These are phyloP conservation scores for Rynchops niger DNA, from an alignment of 2,113 vertebrate species.

Conservation along the genomic window DNA sequence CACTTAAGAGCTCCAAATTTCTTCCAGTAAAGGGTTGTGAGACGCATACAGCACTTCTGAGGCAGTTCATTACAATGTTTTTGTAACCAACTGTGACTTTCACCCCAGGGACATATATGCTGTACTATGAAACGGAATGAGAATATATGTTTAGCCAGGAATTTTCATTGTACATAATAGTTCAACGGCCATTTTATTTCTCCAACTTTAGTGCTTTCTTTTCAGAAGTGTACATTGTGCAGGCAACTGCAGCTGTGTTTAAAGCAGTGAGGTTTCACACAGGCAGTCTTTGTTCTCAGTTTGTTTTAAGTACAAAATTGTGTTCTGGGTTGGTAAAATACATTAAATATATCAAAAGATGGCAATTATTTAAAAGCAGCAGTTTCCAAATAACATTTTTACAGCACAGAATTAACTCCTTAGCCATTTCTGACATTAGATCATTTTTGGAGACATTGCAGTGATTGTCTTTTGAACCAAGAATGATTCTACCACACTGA, in stretches of 20 bases:
- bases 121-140: neutral
- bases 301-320: conserved; percentile 33
- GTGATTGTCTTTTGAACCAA: neutral
- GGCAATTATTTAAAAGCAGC: conserved; percentile 22
- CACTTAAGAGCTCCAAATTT: neutral
- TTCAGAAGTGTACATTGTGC: neutral
- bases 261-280: neutral
- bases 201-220: neutral
- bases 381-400: neutral
- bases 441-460: neutral
- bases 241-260: conserved; percentile 26
- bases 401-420: neutral
- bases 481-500: neutral
- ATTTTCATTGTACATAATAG: neutral
- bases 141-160: neutral
- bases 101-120: neutral
- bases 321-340: neutral
- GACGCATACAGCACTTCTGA: neutral
- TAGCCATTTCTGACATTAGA: neutral
- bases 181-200: neutral
- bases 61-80: neutral
- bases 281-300: conserved; percentile 19
- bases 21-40: neutral
- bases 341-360: neutral
- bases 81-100: neutral